A percentile compares a stretch with the other conserved stretches of the same genome.
Conservation (phyloP, 2,888 invertebrate genomes). For the Latheticus oryzae region DNA sequence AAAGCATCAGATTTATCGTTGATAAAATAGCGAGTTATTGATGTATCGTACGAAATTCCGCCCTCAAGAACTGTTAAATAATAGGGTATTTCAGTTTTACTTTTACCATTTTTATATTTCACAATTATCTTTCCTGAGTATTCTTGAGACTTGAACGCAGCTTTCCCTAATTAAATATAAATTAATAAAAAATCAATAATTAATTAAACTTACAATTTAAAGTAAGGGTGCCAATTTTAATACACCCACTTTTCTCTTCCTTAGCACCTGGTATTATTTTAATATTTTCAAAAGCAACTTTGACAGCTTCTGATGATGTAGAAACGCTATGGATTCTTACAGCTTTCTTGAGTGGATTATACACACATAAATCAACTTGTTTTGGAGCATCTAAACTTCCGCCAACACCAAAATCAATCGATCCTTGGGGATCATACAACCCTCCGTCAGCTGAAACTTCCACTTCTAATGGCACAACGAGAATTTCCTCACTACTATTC, state of each 20-base stretch:
- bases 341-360: conserved; percentile 75
- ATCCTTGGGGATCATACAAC: conserved; percentile 80
- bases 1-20: conserved; percentile 58
- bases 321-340: conserved; percentile 74
- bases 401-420: conserved; percentile 86
- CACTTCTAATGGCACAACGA: conserved; percentile 87
- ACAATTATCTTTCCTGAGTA: conserved; percentile 70
- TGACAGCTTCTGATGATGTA: conserved; percentile 74
- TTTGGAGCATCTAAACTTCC: conserved; percentile 77
- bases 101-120: conserved; percentile 66
- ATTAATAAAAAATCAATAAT: background rate
- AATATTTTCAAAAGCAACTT: conserved; percentile 75
- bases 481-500: conserved; percentile 74
- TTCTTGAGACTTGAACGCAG: conserved; percentile 68
- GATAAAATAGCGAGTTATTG: conserved; percentile 67
- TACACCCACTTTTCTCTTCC: conserved; percentile 61
- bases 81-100: conserved; percentile 73
- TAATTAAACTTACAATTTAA: conserved; percentile 75
- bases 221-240: conserved; percentile 75
- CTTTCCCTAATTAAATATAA: conserved; percentile 65
- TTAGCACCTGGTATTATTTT: conserved; percentile 74
- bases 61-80: conserved; percentile 71
- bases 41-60: conserved; percentile 70
- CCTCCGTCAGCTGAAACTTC: conserved; percentile 79
- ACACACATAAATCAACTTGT: conserved; percentile 71